Conservation (phyloP, 1,140 invertebrate genomes). For the Idris sp. region DNA sequence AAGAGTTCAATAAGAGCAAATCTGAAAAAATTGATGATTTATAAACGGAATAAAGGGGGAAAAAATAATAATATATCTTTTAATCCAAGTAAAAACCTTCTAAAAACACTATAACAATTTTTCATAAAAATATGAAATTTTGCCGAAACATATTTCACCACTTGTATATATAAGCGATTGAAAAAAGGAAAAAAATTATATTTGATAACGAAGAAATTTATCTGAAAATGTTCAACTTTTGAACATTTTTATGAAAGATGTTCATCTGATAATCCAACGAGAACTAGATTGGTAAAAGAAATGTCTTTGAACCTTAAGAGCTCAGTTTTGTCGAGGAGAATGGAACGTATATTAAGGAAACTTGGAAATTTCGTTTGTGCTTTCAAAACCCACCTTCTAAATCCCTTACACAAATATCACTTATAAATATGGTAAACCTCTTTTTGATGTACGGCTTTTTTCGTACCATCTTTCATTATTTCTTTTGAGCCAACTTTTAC, state of each 20-base stretch:
- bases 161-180: conserved; percentile 14
- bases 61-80: too few species aligned
- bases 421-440: conserved; percentile 50
- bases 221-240: conserved; percentile 38
- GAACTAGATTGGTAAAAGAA: conserved; percentile 42
- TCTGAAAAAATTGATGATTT: too few species aligned
- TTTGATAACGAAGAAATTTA: conserved; percentile 14
- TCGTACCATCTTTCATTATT: conserved; percentile 13
- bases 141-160: conserved; percentile 41
- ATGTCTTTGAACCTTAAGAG: conserved; percentile 31
- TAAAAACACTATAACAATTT: too few species aligned
- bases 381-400: neutral
- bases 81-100: too few species aligned
- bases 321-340: conserved; percentile 28
- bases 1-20: too few species aligned
- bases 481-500: too few species aligned
- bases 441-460: conserved; percentile 14
- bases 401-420: conserved; percentile 35
- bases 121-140: too few species aligned
- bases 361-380: conserved; percentile 32
- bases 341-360: conserved; percentile 43
- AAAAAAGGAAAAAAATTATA: neutral
- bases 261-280: conserved; percentile 34
- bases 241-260: conserved; percentile 51
- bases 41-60: too few species aligned